Conservation (phyloP, 2,113 vertebrate genomes). For the Gadus chalcogrammus region DNA sequence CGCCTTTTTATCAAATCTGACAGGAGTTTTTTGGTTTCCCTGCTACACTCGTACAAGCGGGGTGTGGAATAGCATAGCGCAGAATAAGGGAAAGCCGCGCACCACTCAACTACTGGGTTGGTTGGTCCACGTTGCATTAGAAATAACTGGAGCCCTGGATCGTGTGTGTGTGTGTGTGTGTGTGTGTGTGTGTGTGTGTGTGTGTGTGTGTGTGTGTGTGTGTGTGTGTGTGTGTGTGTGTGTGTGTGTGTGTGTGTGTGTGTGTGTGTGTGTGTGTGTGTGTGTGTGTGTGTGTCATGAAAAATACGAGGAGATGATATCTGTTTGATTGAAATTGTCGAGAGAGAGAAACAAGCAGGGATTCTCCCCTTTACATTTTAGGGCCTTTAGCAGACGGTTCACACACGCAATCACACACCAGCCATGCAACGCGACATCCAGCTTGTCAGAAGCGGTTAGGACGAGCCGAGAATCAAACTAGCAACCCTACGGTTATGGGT, state of each 20-base stretch:
- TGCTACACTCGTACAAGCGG: slow-evolving; percentile 26
- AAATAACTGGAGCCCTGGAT: slow-evolving; percentile 28
- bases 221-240: slow-evolving; percentile 44
- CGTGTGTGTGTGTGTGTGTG: slow-evolving; percentile 10
- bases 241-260: too few relatives aligned
- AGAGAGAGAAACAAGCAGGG: slow-evolving; percentile 14
- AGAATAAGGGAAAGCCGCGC: slow-evolving; percentile 31
- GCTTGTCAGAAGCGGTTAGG: too few relatives aligned
- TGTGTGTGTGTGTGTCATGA: too few relatives aligned
- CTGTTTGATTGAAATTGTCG: slow-evolving; percentile 25
- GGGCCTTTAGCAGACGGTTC: slow-evolving; percentile 21
- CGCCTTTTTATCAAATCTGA: slow-evolving; percentile 44
- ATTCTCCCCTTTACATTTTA: slow-evolving; percentile 39
- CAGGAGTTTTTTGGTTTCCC: slow-evolving; percentile 27
- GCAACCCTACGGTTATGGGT: too few relatives aligned
- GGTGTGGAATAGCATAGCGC: slow-evolving; percentile 37
- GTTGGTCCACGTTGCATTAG: slow-evolving; percentile 31
- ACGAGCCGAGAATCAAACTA: too few relatives aligned
- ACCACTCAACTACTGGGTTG: slow-evolving; percentile 25
- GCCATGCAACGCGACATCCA: too few relatives aligned
- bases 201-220: background rate
- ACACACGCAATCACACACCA: background rate
- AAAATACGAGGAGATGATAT: slow-evolving; percentile 36
- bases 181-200: too few relatives aligned
- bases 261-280: too few relatives aligned